A percentile compares a stretch with the other conserved stretches of the same genome.
phyloP scores from a whole-genome alignment of 2,888 invertebrate species.

The Acronicta psi region DNA sequence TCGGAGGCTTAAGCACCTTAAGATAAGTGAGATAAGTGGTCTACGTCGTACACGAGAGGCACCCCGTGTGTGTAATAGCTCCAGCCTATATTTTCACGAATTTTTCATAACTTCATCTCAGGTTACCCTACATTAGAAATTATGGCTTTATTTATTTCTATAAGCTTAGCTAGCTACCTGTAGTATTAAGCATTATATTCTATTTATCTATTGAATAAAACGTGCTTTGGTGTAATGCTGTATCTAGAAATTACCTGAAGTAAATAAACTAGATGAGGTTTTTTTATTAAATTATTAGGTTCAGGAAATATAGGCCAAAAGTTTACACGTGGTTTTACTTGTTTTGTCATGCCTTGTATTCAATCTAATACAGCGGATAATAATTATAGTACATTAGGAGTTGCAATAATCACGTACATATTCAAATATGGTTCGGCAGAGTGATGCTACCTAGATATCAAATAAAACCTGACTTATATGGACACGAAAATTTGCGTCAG shows the following conservation, averaged over 20 bases:
- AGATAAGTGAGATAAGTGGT: constrained; percentile 87
- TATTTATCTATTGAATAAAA: too few species aligned
- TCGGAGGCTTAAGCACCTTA: constrained; percentile 86
- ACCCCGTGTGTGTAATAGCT: constrained; percentile 71
- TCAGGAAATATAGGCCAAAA: too few species aligned
- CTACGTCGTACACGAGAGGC: constrained; percentile 70
- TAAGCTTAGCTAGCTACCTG: too few species aligned
- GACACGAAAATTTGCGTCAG: constrained; percentile 34
- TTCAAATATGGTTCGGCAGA: constrained; percentile 35
- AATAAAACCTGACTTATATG: constrained; percentile 27
- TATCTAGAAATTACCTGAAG: too few species aligned
- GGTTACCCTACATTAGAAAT: constrained; percentile 16
- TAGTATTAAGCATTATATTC: too few species aligned
- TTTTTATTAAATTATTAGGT: too few species aligned
- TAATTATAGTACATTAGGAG: too few species aligned
- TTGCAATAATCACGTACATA: constrained; percentile 29
- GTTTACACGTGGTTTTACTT: too few species aligned
- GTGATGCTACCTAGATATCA: constrained; percentile 19
- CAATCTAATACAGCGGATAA: not conserved
- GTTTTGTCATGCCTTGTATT: not conserved
- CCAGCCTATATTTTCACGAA: constrained; percentile 27
- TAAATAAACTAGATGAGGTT: too few species aligned
- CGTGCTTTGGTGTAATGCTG: too few species aligned
- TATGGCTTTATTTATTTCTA: constrained; percentile 31
- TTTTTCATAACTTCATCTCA: constrained; percentile 28